A percentile compares a stretch with the other conserved stretches of the same genome.
phyloP scores from a whole-genome alignment of 2,113 vertebrate genomes.

The Bagarius yarrelli region DNA sequence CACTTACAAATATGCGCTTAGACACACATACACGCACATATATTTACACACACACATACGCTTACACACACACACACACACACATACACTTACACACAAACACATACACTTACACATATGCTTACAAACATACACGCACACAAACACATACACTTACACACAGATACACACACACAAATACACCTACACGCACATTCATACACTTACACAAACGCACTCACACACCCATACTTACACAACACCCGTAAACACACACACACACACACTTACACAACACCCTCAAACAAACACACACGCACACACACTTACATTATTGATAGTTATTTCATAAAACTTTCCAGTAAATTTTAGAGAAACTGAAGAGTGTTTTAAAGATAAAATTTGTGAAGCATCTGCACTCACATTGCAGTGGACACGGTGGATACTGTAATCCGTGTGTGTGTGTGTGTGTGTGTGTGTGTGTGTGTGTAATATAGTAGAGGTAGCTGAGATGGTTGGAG shows the following conservation, averaged over 20 bases:
- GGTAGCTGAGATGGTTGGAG: background rate
- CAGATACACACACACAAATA: slow-evolving; percentile 10
- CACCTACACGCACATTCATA: background rate
- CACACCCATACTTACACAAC: too few species aligned
- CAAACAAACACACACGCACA: too few species aligned
- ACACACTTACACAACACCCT: too few species aligned
- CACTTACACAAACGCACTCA: too few species aligned
- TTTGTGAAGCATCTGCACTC: too few species aligned
- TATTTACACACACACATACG: background rate
- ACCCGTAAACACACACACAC: too few species aligned
- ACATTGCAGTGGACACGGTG: too few species aligned
- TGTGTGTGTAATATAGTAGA: background rate
- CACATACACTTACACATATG: background rate
- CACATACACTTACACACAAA: background rate
- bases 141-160: background rate
- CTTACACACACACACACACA: background rate
- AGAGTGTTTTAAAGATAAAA: too few species aligned
- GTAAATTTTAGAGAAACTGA: too few species aligned
- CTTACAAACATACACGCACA: background rate
- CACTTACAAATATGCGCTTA: background rate
- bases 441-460: background rate
- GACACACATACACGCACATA: background rate
- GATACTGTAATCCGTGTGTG: background rate
- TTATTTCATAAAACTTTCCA: too few species aligned
- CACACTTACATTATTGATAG: too few species aligned